A percentile compares a stretch with the other conserved stretches of the same genome.
These are phyloP conservation scores for Crotophaga sulcirostris DNA, from an alignment of 2,113 vertebrate genomes.

Conservation along the genomic window DNA sequence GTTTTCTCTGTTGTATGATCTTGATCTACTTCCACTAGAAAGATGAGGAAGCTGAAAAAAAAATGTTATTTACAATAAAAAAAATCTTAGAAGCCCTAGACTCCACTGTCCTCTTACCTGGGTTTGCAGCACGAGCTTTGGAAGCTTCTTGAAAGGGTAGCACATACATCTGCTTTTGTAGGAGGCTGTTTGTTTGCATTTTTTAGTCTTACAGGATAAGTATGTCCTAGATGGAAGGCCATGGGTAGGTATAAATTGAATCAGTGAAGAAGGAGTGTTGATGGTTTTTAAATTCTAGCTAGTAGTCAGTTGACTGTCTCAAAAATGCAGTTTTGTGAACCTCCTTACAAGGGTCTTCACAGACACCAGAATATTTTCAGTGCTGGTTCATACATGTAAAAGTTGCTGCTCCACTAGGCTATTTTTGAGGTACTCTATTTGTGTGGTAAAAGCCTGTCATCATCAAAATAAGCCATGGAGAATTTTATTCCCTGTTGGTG, in stretches of 20 bases:
- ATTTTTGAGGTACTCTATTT: neutral
- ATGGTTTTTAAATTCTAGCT: neutral
- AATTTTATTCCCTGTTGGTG: neutral
- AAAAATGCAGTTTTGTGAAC: neutral
- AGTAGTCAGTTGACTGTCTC: neutral
- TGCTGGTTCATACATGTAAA: neutral
- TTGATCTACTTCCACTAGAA: neutral
- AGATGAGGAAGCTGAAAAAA: neutral
- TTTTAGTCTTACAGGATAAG: neutral
- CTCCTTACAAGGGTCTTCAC: neutral
- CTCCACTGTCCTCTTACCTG: neutral
- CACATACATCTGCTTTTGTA: neutral
- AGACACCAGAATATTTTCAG: neutral
- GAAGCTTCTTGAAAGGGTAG: neutral
- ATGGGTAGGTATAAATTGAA: neutral
- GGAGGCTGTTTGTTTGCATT: neutral
- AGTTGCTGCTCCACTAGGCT: neutral
- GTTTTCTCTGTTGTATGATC: accelerated
- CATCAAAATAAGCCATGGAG: neutral
- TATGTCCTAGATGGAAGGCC: neutral
- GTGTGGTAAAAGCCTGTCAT: neutral
- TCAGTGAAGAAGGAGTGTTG: neutral
- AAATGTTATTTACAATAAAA: neutral
- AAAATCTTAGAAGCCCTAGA: neutral
- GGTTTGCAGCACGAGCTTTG: neutral